Percentiles rank a stretch among this genome's conserved stretches.
These are phyloP conservation scores for Brachyalestes nurse DNA, from an alignment of 2,797 vertebrate species.

Conservation along the genomic window DNA sequence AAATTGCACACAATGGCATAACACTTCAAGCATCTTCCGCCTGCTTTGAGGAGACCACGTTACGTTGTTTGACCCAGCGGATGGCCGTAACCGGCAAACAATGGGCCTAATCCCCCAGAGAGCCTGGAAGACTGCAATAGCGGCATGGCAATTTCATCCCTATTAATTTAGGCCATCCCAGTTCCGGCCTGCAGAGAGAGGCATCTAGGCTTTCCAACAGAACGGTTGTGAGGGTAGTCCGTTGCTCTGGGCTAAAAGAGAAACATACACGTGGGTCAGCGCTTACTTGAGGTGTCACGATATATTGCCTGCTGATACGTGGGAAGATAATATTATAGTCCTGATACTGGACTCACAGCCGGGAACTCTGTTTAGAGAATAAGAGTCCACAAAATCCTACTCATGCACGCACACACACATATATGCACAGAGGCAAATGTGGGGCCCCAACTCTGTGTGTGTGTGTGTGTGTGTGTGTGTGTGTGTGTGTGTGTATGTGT, in stretches of 20 bases:
- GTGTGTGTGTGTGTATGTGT: conserved; percentile 14
- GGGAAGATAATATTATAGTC: neutral
- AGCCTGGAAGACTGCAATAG: conserved; percentile 31
- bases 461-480: conserved; percentile 9
- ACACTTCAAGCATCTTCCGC: conserved; percentile 38
- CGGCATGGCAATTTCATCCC: conserved; percentile 48
- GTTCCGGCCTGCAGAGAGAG: conserved; percentile 4
- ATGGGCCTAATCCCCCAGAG: neutral
- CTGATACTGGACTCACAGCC: neutral
- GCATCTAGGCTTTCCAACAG: conserved; percentile 22
- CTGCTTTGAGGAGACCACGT: conserved; percentile 30
- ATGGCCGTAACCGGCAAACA: conserved; percentile 4
- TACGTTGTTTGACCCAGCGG: conserved; percentile 33
- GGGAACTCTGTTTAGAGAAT: neutral
- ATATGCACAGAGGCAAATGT: conserved; percentile 24
- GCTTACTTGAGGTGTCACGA: neutral
- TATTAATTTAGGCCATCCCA: conserved; percentile 38
- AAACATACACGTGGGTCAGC: conserved; percentile 3
- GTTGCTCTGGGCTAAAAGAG: conserved; percentile 27
- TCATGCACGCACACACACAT: too few relatives aligned
- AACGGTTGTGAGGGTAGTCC: conserved; percentile 21
- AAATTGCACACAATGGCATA: conserved; percentile 15
- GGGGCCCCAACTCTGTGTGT: conserved; percentile 9
- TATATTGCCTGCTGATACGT: neutral
- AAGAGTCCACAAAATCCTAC: neutral